Evolutionary conservation across 2,113 vertebrate genomes (phyloP).

Genomic region (Prunella himalayana): DNA sequence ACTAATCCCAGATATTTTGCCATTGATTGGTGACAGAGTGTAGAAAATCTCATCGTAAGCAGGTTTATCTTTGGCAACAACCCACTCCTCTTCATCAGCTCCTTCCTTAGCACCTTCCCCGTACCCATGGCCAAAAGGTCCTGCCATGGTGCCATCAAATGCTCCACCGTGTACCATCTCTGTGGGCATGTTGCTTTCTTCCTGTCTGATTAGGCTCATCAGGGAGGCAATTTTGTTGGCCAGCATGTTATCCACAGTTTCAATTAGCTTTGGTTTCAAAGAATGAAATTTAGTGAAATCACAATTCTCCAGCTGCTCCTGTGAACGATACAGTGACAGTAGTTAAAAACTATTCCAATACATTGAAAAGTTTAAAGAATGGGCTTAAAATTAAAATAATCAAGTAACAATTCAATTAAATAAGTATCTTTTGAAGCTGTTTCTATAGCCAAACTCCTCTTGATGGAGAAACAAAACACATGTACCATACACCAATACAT

Average conservation of each 20-base stretch:
- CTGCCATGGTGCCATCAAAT: conserved; percentile 90
- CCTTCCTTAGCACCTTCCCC: conserved; percentile 94
- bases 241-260: conserved; percentile 94
- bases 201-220: conserved; percentile 89
- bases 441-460: not conserved
- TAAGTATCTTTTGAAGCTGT: not conserved
- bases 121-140: conserved; percentile 92
- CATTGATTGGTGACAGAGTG: conserved; percentile 90
- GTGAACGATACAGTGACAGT: not conserved
- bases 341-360: not conserved
- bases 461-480: not conserved
- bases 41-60: conserved; percentile 98
- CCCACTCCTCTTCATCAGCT: conserved; percentile 90
- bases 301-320: conserved; percentile 90
- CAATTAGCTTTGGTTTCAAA: conserved; percentile 91
- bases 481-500: not conserved
- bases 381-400: not conserved
- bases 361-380: not conserved
- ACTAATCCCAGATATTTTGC: conserved; percentile 90
- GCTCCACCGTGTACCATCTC: conserved; percentile 88
- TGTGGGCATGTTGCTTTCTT: conserved; percentile 84
- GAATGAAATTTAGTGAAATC: conserved; percentile 96
- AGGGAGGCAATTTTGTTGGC: conserved; percentile 86
- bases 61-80: conserved; percentile 92
- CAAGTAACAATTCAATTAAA: not conserved